These are phyloP conservation scores for Panagrolaimus sp. DNA, from an alignment of 1,140 invertebrate genomes.

Conservation along the genomic window DNA sequence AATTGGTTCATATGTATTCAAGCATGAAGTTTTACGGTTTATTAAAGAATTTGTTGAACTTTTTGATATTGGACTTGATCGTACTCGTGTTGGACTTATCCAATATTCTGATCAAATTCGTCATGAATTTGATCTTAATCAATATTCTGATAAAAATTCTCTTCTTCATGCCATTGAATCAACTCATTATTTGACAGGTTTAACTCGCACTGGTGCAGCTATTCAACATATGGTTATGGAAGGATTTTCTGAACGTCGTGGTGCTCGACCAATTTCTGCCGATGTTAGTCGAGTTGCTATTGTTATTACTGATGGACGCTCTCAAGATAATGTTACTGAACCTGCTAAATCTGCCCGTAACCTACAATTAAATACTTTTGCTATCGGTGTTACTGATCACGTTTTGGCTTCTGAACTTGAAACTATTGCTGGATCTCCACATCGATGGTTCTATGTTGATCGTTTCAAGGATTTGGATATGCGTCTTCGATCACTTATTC, in stretches of 20 bases:
- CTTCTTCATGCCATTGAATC: conserved; percentile 50
- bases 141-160: conserved; percentile 49
- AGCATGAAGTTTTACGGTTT: conserved; percentile 54
- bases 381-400: conserved; percentile 58
- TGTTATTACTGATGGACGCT: conserved; percentile 54
- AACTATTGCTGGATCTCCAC: conserved; percentile 53
- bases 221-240: conserved; percentile 58
- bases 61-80: conserved; percentile 55
- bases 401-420: conserved; percentile 55
- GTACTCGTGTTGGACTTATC: conserved; percentile 56
- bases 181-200: conserved; percentile 54
- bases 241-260: conserved; percentile 54
- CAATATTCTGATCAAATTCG: conserved; percentile 57
- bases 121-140: conserved; percentile 54
- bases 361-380: conserved; percentile 53
- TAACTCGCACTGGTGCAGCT: conserved; percentile 56
- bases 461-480: conserved; percentile 58
- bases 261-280: conserved; percentile 46
- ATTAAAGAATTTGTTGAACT: conserved; percentile 56
- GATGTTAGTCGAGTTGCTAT: conserved; percentile 55
- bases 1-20: conserved; percentile 57
- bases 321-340: conserved; percentile 57
- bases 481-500: conserved; percentile 52
- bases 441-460: conserved; percentile 58
- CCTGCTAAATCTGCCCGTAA: conserved; percentile 50